Base-by-base conservation (phyloP, 2,888 invertebrate genomes). In the Hymenopus coronatus region DNA sequence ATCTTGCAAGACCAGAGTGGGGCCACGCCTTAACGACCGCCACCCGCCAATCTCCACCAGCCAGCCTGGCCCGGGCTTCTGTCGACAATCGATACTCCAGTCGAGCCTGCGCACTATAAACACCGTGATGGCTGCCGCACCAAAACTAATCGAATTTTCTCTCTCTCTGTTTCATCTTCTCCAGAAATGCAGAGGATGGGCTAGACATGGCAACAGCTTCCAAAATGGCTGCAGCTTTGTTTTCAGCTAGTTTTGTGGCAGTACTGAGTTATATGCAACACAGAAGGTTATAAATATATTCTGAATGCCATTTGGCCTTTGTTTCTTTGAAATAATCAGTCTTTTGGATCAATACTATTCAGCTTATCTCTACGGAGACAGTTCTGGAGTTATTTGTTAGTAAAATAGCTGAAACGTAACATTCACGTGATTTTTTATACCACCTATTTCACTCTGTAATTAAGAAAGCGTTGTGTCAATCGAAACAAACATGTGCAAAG, bases 21-120 rank as follows among this genome's bases (percentile, higher is more conserved):
- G 86, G 86, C 86, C 86, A 86, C 86, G 86, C 86, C 86, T 81
- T 70, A 70, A 70, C 54, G 81, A 54, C 81, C 28, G 46, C 27
- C 81, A 70, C 86, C 86, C 86, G 86, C 86, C 86, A 86, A 86
- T 86, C 86, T 86, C 27, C 28, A 28, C 86, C 8, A 86, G 86
- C 70, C 70, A 40, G 40, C 54, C 54, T 70, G 54, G 54, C 54
- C 54, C 54, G 54, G 54, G 54, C 54, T 70, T 70, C 54, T 70
- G 20, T 70, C 54, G 54, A 70, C 54, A 70, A 70, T 70, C 54
- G 54, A 70, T 70, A 70, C 54, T 70, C 54, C 20, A 8, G 54
- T 70, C 46, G 86, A 54, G 86, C 27, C 54, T 86, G 86, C 86
- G 86, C 86, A 27, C 28, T 27, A n/a, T n/a, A 28, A 15, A 15